Evolutionary conservation across 2,888 invertebrate species (phyloP), one percentile per base, ranked within the genome.

Genomic region (Julus scandinavius): DNA sequence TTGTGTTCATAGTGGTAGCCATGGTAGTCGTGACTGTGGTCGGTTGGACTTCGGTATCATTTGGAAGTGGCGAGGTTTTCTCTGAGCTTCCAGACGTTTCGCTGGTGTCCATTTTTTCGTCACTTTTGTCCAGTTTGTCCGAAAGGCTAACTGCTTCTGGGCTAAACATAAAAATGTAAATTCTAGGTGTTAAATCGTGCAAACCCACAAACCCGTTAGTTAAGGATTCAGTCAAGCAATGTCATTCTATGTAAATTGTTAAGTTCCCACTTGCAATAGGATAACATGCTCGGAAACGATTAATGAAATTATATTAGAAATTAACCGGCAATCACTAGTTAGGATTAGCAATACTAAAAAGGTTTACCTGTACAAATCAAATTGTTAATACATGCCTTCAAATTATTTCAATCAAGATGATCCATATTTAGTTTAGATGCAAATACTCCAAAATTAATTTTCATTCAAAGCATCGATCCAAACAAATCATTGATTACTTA

Each of bases 51-150:
- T 87, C 87, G n/a, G 50, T 20, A n/a, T 87, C 87, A n/a, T 83
- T 87, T 41, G 87, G 87, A 63, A 87, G 45, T 40, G 88, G 87
- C n/a, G 87, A 88, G 38, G 88, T 80, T 54, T 88, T 88, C 41
- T 88, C 88, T 2, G 88, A 88, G 38, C 88, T 88, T 17, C 49
- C 87, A n/a, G 88, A 87, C 11, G 88, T 88, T 54, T 88, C 88
- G 50, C 89, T 89, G 40, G 87, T 89, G 49, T 89, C 89, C 89
- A 89, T 89, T 87, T 89, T 89, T 41, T 89, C 89, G 58, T 89
- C 89, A n/a, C 87, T 80, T 83, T 89, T 89, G 58, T 89, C 89
- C 20, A 85, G 29, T 88, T 89, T 89, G 80, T 89, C 89, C 38
- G 88, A 88, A n/a, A 72, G 83, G 49, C 87, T 87, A 38, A 49